These are phyloP conservation scores for Muntiacus muntjak DNA, from an alignment of 2,113 vertebrate species.

Conservation along the genomic window DNA sequence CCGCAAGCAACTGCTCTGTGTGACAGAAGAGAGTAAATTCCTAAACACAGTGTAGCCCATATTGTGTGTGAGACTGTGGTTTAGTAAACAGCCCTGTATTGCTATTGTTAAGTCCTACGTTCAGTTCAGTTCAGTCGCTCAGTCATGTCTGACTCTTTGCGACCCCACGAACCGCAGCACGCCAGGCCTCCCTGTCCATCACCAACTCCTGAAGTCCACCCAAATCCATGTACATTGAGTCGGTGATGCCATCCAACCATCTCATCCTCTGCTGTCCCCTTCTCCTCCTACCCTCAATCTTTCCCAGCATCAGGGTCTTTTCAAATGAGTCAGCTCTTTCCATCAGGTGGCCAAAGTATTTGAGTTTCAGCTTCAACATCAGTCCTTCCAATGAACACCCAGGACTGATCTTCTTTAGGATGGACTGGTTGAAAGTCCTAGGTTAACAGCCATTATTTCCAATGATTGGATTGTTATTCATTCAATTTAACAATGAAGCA, in stretches of 20 bases:
- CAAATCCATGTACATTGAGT: neutral
- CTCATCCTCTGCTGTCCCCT: neutral
- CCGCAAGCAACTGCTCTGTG: neutral
- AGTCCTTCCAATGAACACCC: neutral
- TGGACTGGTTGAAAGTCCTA: neutral
- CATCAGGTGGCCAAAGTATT: neutral
- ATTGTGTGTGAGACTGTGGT: neutral
- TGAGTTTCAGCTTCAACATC: neutral
- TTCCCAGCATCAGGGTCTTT: neutral
- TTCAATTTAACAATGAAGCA: neutral
- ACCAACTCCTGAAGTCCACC: neutral
- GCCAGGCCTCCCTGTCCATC: neutral
- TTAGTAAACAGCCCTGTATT: neutral
- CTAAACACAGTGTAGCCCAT: neutral
- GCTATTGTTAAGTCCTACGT: neutral
- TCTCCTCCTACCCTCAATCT: neutral
- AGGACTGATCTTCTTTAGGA: neutral
- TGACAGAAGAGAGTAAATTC: slow-evolving; percentile 29
- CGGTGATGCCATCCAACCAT: neutral
- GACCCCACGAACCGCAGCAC: fast-evolving
- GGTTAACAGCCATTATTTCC: neutral
- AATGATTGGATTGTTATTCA: neutral
- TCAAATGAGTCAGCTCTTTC: neutral
- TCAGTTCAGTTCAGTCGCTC: neutral
- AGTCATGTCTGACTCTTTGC: neutral